Conservation (phyloP, 2,797 vertebrate genomes). For the Pangasius krempfi region DNA sequence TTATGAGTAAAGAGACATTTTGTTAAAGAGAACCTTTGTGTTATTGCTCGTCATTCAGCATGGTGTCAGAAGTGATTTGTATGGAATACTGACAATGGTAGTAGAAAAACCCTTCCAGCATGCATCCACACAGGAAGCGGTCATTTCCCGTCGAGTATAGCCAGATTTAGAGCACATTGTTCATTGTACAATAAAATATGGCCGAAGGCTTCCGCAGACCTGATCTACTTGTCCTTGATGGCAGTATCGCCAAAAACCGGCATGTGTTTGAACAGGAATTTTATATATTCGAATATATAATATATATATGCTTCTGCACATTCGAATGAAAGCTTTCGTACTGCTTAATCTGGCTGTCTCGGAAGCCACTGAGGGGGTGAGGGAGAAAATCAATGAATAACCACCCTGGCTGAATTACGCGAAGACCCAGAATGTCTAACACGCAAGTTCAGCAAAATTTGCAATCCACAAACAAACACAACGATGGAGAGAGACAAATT, state of each 20-base stretch:
- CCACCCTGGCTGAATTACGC: not conserved
- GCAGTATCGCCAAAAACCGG: too few relatives aligned
- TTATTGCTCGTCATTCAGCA: too few relatives aligned
- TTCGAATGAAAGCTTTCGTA: not conserved
- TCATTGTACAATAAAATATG: not conserved
- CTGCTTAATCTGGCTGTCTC: not conserved
- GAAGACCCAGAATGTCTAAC: not conserved
- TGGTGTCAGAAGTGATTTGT: not conserved
- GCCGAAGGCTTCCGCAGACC: not conserved
- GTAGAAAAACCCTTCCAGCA: too few relatives aligned
- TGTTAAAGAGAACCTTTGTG: too few relatives aligned
- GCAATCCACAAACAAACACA: too few relatives aligned
- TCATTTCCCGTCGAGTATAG: too few relatives aligned
- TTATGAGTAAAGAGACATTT: too few relatives aligned
- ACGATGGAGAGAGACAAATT: too few relatives aligned
- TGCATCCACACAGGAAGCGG: too few relatives aligned
- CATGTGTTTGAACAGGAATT: too few relatives aligned
- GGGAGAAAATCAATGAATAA: not conserved
- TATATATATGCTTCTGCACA: not conserved
- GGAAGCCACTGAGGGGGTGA: not conserved
- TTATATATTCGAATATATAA: not conserved
- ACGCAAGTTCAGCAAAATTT: not conserved
- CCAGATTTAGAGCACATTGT: too few relatives aligned
- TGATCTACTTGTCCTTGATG: not conserved
- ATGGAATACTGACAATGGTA: too few relatives aligned